phyloP scores from a whole-genome alignment of 2,113 vertebrate species.

The Dryoscopus gambensis region DNA sequence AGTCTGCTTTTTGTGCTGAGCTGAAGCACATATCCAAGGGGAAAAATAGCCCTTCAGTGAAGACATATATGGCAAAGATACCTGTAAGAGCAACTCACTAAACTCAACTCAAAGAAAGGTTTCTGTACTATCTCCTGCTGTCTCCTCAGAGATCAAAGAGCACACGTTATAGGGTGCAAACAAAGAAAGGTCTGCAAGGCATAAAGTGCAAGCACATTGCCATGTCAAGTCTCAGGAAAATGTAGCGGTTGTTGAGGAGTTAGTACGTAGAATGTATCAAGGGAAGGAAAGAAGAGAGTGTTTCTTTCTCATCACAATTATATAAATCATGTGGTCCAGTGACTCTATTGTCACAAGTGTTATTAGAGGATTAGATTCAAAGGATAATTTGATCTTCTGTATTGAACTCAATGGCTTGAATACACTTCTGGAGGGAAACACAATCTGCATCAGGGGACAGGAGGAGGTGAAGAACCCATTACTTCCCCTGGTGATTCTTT shows the following conservation, averaged over 20 bases:
- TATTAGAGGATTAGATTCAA: neutral
- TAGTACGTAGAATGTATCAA: neutral
- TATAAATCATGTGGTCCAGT: neutral
- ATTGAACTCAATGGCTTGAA: neutral
- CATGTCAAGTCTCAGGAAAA: neutral
- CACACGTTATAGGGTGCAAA: neutral
- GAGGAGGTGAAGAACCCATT: constrained; percentile 12
- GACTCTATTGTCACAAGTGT: neutral
- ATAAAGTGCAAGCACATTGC: neutral
- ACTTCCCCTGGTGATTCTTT: constrained; percentile 17
- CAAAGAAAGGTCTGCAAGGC: neutral
- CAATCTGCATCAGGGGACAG: neutral
- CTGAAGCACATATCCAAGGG: neutral
- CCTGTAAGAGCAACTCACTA: neutral
- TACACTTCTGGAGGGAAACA: neutral
- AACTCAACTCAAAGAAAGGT: neutral
- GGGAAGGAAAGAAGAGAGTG: neutral
- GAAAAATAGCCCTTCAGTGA: neutral
- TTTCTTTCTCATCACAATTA: neutral
- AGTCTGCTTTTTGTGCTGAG: neutral
- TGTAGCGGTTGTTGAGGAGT: neutral
- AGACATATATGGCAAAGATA: neutral
- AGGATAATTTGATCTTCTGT: neutral
- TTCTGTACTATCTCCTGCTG: neutral
- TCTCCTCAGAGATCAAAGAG: neutral